These are phyloP conservation scores for Eupithecia pulchellata DNA, from an alignment of 2,888 invertebrate genomes.

Conservation along the genomic window DNA sequence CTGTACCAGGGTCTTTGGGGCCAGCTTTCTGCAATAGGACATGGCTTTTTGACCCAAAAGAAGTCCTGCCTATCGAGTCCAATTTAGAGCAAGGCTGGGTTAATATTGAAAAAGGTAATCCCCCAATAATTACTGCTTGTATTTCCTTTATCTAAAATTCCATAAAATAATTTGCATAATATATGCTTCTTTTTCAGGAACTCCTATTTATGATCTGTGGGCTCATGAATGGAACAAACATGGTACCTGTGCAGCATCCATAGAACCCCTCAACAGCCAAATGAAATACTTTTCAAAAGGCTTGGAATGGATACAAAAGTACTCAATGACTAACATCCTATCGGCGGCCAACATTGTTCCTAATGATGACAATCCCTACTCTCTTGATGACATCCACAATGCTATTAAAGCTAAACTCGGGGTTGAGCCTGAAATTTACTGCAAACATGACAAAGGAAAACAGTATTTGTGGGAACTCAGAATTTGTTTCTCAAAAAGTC, in stretches of 20 bases:
- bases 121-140: conserved; percentile 24
- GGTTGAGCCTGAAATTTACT: conserved; percentile 86
- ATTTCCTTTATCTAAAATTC: background rate
- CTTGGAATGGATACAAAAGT: conserved; percentile 85
- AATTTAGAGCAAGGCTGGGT: conserved; percentile 88
- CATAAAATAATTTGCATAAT: background rate
- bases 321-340: conserved; percentile 86
- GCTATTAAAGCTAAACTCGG: conserved; percentile 81
- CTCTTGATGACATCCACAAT: conserved; percentile 45
- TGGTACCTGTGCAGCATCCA: conserved; percentile 89
- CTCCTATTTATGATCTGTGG: conserved; percentile 86
- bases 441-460: conserved; percentile 84
- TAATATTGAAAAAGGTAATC: conserved; percentile 87
- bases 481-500: conserved; percentile 88
- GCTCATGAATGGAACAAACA: conserved; percentile 93
- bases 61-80: conserved; percentile 84
- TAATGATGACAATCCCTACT: conserved; percentile 44
- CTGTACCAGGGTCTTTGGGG: conserved; percentile 87
- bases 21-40: conserved; percentile 90
- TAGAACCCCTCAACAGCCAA: conserved; percentile 85
- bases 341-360: conserved; percentile 82
- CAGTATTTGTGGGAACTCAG: conserved; percentile 89
- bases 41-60: conserved; percentile 87
- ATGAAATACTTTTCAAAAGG: conserved; percentile 88
- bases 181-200: conserved; percentile 56